Evolutionary conservation across 2,113 vertebrate genomes (phyloP).

Genomic region (Pituophis catenifer): DNA sequence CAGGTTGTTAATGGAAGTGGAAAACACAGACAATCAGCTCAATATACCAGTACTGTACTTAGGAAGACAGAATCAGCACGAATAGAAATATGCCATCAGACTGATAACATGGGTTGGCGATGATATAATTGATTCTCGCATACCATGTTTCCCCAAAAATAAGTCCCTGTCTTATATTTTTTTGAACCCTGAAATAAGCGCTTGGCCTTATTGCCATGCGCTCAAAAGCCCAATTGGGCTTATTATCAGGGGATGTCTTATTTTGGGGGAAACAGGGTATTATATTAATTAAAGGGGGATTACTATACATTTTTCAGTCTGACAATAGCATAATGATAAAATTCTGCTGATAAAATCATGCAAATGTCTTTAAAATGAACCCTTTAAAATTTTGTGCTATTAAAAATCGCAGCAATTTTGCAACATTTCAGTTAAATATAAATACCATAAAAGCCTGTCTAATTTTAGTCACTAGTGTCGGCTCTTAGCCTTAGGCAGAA

Average conservation of each 20-base stretch:
- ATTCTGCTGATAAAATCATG: neutral
- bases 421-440: neutral
- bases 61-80: neutral
- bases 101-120: neutral
- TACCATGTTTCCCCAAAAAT: no score
- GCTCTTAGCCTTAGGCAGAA: neutral
- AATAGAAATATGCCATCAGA: neutral
- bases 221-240: no score
- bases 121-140: neutral
- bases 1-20: neutral
- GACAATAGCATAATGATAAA: neutral
- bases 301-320: neutral
- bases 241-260: no score
- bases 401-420: neutral
- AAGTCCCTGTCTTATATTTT: no score
- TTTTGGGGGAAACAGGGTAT: neutral
- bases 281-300: neutral
- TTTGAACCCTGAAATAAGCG: no score
- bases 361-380: neutral
- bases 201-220: no score
- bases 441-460: neutral
- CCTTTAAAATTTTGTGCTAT: neutral
- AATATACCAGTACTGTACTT: neutral
- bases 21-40: neutral
- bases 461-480: neutral